Conservation (phyloP, 2,888 invertebrate species). For the Conistra vaccinii region DNA sequence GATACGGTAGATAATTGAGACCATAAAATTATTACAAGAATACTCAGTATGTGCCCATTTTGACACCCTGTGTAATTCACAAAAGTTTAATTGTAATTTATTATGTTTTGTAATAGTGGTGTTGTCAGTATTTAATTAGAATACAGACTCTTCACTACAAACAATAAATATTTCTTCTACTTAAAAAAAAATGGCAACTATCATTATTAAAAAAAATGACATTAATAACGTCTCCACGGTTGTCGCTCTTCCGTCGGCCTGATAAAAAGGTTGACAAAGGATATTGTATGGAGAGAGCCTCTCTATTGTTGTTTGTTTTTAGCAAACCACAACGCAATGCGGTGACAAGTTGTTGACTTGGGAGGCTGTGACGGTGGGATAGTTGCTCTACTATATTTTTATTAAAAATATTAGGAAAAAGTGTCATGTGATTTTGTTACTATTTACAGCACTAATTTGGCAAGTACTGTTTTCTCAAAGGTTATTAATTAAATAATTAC, state of each 20-base stretch:
- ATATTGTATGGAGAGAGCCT: slow-evolving; percentile 88
- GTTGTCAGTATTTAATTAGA: no score
- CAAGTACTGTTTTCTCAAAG: not conserved
- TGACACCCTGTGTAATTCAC: no score
- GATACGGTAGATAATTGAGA: not conserved
- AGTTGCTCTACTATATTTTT: slow-evolving; percentile 75
- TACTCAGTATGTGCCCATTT: not conserved
- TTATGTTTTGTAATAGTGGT: not conserved
- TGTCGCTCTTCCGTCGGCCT: slow-evolving; percentile 75
- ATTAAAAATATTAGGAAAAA: no score
- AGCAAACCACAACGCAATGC: slow-evolving; percentile 81
- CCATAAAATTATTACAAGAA: not conserved
- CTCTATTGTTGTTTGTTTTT: slow-evolving; percentile 89
- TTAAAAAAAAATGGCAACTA: no score
- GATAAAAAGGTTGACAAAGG: slow-evolving; percentile 90
- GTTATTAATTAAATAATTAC: not conserved
- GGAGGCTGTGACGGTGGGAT: slow-evolving; percentile 52
- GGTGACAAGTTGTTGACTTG: slow-evolving; percentile 89
- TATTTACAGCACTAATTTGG: not conserved
- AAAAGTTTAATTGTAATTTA: not conserved
- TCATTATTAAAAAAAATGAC: not conserved
- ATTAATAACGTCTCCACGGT: slow-evolving; percentile 64
- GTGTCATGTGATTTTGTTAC: not conserved
- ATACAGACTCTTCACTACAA: no score
- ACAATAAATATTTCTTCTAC: no score